These are phyloP conservation scores for Eupithecia subfuscata DNA, from an alignment of 2,888 invertebrate genomes.

Conservation along the genomic window DNA sequence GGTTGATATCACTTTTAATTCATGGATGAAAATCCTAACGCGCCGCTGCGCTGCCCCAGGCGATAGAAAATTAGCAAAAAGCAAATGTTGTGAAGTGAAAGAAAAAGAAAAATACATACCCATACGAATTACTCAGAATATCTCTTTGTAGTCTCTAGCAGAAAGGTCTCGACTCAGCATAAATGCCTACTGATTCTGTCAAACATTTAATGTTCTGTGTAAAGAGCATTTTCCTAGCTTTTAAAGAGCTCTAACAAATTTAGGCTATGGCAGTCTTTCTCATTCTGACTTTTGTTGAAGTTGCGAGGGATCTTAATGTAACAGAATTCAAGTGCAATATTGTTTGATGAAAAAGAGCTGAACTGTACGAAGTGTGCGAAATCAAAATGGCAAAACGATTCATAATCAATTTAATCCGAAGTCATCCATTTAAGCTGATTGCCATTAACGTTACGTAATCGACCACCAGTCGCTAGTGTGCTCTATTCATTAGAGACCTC, in stretches of 20 bases:
- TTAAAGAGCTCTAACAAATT: too few species aligned
- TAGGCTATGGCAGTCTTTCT: background rate
- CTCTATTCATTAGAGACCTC: constrained; percentile 6
- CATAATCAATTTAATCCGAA: background rate
- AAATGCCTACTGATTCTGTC: background rate
- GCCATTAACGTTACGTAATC: background rate
- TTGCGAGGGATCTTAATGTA: background rate
- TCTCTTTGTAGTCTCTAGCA: background rate
- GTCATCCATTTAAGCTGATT: background rate
- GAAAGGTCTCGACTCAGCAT: background rate
- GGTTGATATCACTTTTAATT: background rate
- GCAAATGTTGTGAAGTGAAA: background rate
- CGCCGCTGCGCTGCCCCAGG: too few species aligned
- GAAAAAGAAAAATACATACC: background rate
- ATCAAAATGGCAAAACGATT: background rate
- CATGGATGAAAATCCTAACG: too few species aligned
- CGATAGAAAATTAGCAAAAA: too few species aligned
- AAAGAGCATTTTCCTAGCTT: background rate
- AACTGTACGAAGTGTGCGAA: background rate
- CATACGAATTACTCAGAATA: background rate
- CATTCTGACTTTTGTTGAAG: background rate
- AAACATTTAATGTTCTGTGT: background rate
- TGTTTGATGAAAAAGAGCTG: background rate
- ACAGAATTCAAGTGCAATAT: background rate
- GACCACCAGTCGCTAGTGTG: background rate